A percentile compares a stretch with the other conserved stretches of the same genome.
phyloP scores from a whole-genome alignment of 2,797 vertebrate species.

The Meda fulgida region DNA sequence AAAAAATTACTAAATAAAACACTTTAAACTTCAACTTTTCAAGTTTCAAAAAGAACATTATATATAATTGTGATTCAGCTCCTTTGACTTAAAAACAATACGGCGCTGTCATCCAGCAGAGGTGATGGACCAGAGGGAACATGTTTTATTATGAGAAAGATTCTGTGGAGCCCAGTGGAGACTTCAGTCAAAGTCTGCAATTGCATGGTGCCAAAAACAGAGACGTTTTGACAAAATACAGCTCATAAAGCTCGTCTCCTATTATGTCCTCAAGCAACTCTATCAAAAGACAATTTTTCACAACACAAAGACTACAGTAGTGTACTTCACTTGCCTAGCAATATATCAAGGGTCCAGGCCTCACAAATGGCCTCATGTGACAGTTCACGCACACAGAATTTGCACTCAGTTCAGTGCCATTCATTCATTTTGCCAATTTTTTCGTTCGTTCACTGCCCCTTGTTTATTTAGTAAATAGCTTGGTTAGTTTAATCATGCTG shows the following conservation, averaged over 20 bases:
- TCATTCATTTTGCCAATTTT: background rate
- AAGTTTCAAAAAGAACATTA: constrained; percentile 35
- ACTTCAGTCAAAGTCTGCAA: constrained; percentile 41
- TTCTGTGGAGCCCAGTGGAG: constrained; percentile 30
- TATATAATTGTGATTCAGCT: constrained; percentile 27
- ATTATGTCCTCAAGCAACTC: constrained; percentile 30
- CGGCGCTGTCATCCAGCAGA: constrained; percentile 5
- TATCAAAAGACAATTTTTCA: constrained; percentile 30
- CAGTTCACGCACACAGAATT: background rate
- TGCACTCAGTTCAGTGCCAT: background rate
- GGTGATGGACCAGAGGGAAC: constrained; percentile 22
- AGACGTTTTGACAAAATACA: constrained; percentile 35
- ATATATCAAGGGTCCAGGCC: background rate
- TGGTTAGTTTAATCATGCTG: background rate
- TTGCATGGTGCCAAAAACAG: constrained; percentile 41
- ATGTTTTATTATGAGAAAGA: constrained; percentile 21
- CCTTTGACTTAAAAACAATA: constrained; percentile 38
- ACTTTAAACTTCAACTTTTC: constrained; percentile 16
- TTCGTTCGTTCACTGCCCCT: no score
- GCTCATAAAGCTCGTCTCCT: background rate
- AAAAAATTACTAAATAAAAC: no score
- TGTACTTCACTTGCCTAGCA: background rate
- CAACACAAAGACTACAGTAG: constrained; percentile 12
- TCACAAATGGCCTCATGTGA: background rate
- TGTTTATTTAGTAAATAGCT: background rate